phyloP scores from a whole-genome alignment of 92 coral and sea anemone genomes.

The Nematostella vectensis region DNA sequence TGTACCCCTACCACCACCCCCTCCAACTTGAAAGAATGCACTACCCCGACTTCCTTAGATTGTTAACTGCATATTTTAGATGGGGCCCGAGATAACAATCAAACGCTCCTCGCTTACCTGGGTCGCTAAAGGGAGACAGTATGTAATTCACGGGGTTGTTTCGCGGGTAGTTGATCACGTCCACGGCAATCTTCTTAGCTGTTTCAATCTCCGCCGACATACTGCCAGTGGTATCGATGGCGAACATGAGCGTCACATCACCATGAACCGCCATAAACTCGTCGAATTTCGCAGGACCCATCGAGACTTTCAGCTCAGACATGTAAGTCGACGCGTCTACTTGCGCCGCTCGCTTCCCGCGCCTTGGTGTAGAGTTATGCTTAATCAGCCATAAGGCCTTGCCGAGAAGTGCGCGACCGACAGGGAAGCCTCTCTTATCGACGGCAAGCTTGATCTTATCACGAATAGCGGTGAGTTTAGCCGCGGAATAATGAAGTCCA shows the following conservation, averaged over 20 bases:
- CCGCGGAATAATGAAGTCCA: conserved; percentile 1
- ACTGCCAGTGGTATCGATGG: conserved; percentile 89
- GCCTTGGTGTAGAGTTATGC: background rate
- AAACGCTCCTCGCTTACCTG: too few species aligned
- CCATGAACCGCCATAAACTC: conserved; percentile 84
- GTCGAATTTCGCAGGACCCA: conserved; percentile 56
- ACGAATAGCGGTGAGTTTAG: conserved; percentile 1
- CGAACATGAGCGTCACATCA: conserved; percentile 87
- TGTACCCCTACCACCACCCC: too few species aligned
- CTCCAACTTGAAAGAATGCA: too few species aligned
- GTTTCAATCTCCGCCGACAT: conserved; percentile 66
- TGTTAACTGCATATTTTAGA: too few species aligned
- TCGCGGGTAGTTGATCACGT: conserved; percentile 57
- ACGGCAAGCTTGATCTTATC: conserved; percentile 26
- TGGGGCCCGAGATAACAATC: too few species aligned
- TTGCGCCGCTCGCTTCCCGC: conserved; percentile 36
- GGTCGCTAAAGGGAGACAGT: conserved; percentile 85
- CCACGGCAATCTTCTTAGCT: conserved; percentile 70
- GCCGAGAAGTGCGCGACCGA: conserved; percentile 33
- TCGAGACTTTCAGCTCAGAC: conserved; percentile 31
- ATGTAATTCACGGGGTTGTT: conserved; percentile 68
- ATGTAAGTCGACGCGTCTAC: conserved; percentile 44
- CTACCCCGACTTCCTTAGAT: too few species aligned
- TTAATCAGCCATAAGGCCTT: conserved; percentile 33
- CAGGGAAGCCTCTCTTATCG: conserved; percentile 31